Evolutionary conservation across 2,888 invertebrate genomes (phyloP).

Genomic region (Stenodera caucasica): DNA sequence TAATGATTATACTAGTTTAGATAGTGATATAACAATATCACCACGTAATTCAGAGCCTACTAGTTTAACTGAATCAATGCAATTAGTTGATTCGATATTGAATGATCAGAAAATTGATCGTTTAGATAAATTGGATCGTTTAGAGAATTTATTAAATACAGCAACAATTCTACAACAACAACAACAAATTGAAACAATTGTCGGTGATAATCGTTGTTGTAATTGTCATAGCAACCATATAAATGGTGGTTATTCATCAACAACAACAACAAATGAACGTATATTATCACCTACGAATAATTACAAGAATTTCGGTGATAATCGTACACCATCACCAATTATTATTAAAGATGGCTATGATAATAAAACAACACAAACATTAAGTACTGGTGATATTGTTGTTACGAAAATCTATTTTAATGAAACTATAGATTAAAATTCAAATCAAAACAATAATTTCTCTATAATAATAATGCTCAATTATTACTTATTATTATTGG

Average conservation of each 20-base stretch:
- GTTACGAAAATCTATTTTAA: conserved; percentile 76
- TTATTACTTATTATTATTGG: conserved; percentile 14
- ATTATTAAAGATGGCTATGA: conserved; percentile 55
- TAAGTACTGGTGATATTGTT: conserved; percentile 90
- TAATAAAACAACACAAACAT: conserved; percentile 76
- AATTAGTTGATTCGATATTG: conserved; percentile 82
- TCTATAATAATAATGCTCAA: conserved; percentile 27
- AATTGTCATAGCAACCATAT: conserved; percentile 57
- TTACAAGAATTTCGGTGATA: conserved; percentile 45
- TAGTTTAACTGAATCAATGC: conserved; percentile 86
- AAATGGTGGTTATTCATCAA: conserved; percentile 31
- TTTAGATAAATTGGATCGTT: conserved; percentile 81
- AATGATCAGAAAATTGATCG: conserved; percentile 82
- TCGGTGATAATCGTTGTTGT: conserved; percentile 54
- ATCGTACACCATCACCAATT: background rate
- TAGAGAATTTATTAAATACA: conserved; percentile 82
- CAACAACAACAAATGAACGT: conserved; percentile 38
- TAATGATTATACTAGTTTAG: conserved; percentile 77
- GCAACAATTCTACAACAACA: conserved; percentile 71
- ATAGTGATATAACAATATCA: conserved; percentile 74
- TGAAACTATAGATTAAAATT: conserved; percentile 42
- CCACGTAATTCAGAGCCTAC: conserved; percentile 78
- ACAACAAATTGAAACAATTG: conserved; percentile 40
- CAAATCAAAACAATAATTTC: conserved; percentile 11
- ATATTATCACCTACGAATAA: conserved; percentile 49